phyloP scores from a whole-genome alignment of 1,140 invertebrate species.

The Cotesia glomerata region DNA sequence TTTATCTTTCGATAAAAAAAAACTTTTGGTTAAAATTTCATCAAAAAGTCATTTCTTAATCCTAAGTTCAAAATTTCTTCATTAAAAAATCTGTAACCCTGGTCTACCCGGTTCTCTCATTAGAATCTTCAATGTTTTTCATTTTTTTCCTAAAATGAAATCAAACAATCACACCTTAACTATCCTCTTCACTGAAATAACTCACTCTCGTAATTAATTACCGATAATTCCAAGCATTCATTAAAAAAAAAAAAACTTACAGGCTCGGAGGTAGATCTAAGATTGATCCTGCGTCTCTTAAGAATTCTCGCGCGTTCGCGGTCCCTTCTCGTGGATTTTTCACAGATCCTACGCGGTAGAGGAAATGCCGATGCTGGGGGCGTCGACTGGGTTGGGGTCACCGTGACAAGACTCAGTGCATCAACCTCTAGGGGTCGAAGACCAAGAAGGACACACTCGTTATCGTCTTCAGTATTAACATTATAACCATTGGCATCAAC shows the following conservation, averaged over 20 bases:
- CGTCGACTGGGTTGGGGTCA: slow-evolving; percentile 21
- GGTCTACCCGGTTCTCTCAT: too few relatives aligned
- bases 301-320: slow-evolving; percentile 54
- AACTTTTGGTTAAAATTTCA: too few relatives aligned
- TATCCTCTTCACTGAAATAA: too few relatives aligned
- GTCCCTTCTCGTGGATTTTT: slow-evolving; percentile 55
- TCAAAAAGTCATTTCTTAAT: too few relatives aligned
- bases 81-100: too few relatives aligned
- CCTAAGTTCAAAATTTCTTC: too few relatives aligned
- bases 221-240: neutral
- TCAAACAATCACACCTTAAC: too few relatives aligned
- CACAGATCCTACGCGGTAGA: slow-evolving; percentile 41
- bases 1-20: too few relatives aligned
- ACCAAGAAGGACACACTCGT: slow-evolving; percentile 52
- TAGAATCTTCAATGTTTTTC: too few relatives aligned
- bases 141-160: too few relatives aligned
- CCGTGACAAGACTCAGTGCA: slow-evolving; percentile 13
- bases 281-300: slow-evolving; percentile 51
- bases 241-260: slow-evolving; percentile 46
- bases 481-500: slow-evolving; percentile 3
- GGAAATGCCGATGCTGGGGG: slow-evolving; percentile 20
- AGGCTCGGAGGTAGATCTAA: slow-evolving; percentile 57
- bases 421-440: slow-evolving; percentile 50
- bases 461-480: slow-evolving; percentile 40
- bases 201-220: neutral